These are phyloP conservation scores for Eurois occulta DNA, from an alignment of 2,888 invertebrate genomes.

Conservation along the genomic window DNA sequence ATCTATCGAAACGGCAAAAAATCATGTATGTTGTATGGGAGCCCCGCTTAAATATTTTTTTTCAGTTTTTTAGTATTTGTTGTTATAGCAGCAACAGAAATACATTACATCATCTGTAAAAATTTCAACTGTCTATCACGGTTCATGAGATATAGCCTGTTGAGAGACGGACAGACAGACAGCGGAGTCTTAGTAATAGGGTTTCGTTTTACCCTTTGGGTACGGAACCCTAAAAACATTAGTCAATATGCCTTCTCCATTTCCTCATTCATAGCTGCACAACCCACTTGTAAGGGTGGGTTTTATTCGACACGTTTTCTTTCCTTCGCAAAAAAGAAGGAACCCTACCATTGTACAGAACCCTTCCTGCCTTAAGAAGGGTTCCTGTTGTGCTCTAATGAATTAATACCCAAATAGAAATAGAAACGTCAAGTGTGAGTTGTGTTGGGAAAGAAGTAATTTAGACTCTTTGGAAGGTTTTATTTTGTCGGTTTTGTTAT, in stretches of 20 bases:
- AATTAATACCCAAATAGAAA: slow-evolving; percentile 60
- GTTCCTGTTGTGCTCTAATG: slow-evolving; percentile 57
- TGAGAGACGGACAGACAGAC: no score
- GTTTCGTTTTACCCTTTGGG: no score
- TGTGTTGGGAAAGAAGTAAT: slow-evolving; percentile 1
- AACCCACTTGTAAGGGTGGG: slow-evolving; percentile 36
- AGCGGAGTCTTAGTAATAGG: no score
- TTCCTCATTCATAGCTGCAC: slow-evolving; percentile 37
- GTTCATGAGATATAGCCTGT: no score
- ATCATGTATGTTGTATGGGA: no score
- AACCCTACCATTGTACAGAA: slow-evolving; percentile 47
- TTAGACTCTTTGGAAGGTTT: slow-evolving; percentile 1
- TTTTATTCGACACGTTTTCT: slow-evolving; percentile 67
- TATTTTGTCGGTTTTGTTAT: background rate
- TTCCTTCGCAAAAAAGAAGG: slow-evolving; percentile 52
- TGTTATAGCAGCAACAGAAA: no score
- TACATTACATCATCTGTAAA: no score
- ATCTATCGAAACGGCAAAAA: no score
- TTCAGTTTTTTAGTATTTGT: no score
- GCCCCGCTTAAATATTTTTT: no score
- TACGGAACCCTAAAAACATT: no score
- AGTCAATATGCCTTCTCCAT: background rate
- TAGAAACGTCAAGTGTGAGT: slow-evolving; percentile 41
- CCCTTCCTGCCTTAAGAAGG: slow-evolving; percentile 54
- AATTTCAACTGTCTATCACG: no score